Base-by-base conservation (phyloP, 2,797 vertebrate genomes). In the Brachymystax lenok region DNA sequence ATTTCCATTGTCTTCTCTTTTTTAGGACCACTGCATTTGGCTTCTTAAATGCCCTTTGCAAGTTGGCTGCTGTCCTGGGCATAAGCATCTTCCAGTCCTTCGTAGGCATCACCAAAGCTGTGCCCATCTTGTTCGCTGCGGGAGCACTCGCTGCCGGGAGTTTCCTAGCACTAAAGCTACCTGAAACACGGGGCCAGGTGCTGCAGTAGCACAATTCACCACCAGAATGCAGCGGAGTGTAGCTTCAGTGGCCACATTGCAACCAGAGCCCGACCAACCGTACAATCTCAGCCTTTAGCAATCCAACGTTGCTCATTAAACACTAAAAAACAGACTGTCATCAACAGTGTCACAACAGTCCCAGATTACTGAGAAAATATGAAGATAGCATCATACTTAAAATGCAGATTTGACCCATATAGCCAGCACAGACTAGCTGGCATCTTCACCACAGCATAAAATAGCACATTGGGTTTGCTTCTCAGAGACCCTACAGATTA, bases 41-140 rank as follows among this genome's bases (percentile, higher is more conserved):
- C 2, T 99, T 99, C 92, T 95, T 99, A 83, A 99, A 99, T 0
- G 97, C 98, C 0, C 94, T 99, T 69, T 98, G 97, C 83, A 99
- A 99, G 86, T 82, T 99, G 85, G 98, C 98, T 0, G 98, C 98
- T 0, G 97, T 99, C 69, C 88, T 99, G 90, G 98, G 97, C 69
- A 99, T 98, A 88, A 98, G 97, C 93, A 98, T 98, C 94, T 99
- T 99, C 91, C 97, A 96, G 0, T 99, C 98, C 7, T 98, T 98
- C 5, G 97, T 99, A 17, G 98, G 97, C 1, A 95, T 99, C 91
- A 97, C 97, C 86, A 98, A 98, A 91, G 97, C 97, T 0, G 96
- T 98, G 80, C 97, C 97, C 88, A 99, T 99, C 91, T 90, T 99
- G 46, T 94, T 98, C 3, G 97, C 97, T 59, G 98, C 98, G 0